phyloP scores from a whole-genome alignment of 2,113 vertebrate species.

The Protomyctophum bolini region DNA sequence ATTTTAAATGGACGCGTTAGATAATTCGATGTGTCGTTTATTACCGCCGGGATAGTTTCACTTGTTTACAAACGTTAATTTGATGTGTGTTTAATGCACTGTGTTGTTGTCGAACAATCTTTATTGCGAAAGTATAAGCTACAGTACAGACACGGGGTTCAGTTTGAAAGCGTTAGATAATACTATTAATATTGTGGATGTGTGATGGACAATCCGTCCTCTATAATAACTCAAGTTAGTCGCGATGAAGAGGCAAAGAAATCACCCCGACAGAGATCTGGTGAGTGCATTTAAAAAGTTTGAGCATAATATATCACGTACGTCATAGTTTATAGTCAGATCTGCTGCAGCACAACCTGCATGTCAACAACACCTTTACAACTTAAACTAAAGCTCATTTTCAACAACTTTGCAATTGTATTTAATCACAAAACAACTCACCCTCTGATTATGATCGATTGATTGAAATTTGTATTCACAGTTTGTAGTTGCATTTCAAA shows the following conservation, averaged over 20 bases:
- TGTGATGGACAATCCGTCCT: slow-evolving; percentile 81
- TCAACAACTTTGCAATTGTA: too few relatives aligned
- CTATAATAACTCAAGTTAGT: slow-evolving; percentile 82
- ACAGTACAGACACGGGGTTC: too few relatives aligned
- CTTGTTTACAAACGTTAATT: slow-evolving; percentile 11
- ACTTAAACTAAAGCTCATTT: too few relatives aligned
- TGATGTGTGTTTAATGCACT: slow-evolving; percentile 43
- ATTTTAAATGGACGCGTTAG: slow-evolving; percentile 35
- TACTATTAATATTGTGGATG: slow-evolving; percentile 41
- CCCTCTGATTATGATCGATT: too few relatives aligned
- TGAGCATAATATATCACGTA: background rate
- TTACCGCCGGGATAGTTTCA: slow-evolving; percentile 9
- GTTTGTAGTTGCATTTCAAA: too few relatives aligned
- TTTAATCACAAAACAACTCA: too few relatives aligned
- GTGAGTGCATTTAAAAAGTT: slow-evolving; percentile 18
- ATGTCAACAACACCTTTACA: slow-evolving; percentile 24
- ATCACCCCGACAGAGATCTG: slow-evolving; percentile 73
- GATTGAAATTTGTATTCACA: too few relatives aligned
- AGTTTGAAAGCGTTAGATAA: slow-evolving; percentile 54
- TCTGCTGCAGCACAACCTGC: slow-evolving; percentile 10
- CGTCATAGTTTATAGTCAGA: slow-evolving; percentile 19
- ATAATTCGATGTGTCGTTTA: slow-evolving; percentile 29
- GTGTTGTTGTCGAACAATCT: slow-evolving; percentile 32
- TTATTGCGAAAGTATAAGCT: too few relatives aligned
- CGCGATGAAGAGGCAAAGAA: slow-evolving; percentile 78